phyloP scores from a whole-genome alignment of 2,888 invertebrate genomes.

The Drosophila nr. perissopoda region DNA sequence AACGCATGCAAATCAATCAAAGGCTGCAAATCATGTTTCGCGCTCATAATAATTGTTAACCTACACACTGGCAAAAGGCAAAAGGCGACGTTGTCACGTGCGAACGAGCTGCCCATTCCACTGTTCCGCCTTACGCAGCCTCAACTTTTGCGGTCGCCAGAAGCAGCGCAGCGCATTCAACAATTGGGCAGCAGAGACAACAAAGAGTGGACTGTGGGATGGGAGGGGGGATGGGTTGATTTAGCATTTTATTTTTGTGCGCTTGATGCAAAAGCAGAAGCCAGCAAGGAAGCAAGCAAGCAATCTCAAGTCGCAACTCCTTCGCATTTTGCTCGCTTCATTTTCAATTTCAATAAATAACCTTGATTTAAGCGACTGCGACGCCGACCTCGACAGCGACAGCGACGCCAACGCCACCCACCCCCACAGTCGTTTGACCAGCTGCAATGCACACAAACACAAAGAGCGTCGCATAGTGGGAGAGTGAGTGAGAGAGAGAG shows the following conservation, averaged over 20 bases:
- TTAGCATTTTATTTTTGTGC: constrained; percentile 54
- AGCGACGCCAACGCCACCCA: constrained; percentile 43
- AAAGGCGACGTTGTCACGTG: constrained; percentile 46
- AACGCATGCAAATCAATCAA: constrained; percentile 1
- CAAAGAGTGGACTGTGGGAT: background rate
- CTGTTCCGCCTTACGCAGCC: constrained; percentile 16
- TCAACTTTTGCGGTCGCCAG: constrained; percentile 26
- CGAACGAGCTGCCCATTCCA: constrained; percentile 26
- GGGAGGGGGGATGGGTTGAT: constrained; percentile 46
- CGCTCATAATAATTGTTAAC: background rate
- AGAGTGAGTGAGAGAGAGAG: constrained; percentile 13
- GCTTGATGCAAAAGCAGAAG: constrained; percentile 30
- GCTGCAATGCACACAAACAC: constrained; percentile 63
- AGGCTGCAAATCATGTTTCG: constrained; percentile 10
- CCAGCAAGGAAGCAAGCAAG: constrained; percentile 9
- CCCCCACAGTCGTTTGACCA: constrained; percentile 67
- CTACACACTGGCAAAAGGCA: background rate
- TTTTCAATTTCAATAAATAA: constrained; percentile 82
- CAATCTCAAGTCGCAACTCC: constrained; percentile 11
- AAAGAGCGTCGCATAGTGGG: constrained; percentile 22
- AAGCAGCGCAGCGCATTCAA: constrained; percentile 69
- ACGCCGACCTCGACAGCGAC: constrained; percentile 52
- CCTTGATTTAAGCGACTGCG: constrained; percentile 81
- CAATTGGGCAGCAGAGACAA: constrained; percentile 63
- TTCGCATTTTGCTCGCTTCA: constrained; percentile 60